Conservation (phyloP, 2,797 vertebrate species). For the Dermochelys coriacea region DNA sequence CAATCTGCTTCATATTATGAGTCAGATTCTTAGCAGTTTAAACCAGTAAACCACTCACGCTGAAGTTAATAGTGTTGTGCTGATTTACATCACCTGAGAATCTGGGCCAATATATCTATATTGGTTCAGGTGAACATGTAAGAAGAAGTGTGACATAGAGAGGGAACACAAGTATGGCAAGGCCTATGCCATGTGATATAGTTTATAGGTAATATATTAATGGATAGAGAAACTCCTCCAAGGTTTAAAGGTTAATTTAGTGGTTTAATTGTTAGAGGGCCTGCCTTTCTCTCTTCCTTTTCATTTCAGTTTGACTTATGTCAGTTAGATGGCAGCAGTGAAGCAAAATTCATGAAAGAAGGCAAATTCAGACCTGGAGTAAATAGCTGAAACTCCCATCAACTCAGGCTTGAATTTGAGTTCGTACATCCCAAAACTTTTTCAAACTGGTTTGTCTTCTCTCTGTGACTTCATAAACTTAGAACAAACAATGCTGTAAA, state of each 20-base stretch:
- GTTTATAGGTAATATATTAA: neutral
- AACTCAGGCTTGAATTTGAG: neutral
- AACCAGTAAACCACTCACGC: neutral
- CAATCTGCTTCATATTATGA: neutral
- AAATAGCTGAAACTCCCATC: neutral
- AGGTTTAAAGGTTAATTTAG: slow-evolving; percentile 25
- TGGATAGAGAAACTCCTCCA: neutral
- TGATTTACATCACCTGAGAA: neutral
- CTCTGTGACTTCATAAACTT: slow-evolving; percentile 21
- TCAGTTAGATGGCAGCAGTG: neutral
- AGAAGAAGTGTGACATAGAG: neutral
- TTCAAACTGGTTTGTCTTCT: slow-evolving; percentile 4
- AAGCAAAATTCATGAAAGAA: slow-evolving; percentile 10
- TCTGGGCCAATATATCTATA: neutral
- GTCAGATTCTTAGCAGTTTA: neutral
- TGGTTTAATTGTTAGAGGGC: neutral
- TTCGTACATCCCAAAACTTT: neutral
- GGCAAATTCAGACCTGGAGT: neutral
- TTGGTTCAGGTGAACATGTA: neutral
- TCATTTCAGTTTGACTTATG: slow-evolving; percentile 6
- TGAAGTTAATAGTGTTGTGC: neutral
- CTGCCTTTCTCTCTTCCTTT: neutral
- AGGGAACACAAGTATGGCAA: neutral
- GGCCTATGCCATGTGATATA: neutral
- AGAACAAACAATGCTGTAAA: slow-evolving; percentile 31